These are phyloP conservation scores for Papilio helenus DNA, from an alignment of 1,140 invertebrate species.

Conservation along the genomic window DNA sequence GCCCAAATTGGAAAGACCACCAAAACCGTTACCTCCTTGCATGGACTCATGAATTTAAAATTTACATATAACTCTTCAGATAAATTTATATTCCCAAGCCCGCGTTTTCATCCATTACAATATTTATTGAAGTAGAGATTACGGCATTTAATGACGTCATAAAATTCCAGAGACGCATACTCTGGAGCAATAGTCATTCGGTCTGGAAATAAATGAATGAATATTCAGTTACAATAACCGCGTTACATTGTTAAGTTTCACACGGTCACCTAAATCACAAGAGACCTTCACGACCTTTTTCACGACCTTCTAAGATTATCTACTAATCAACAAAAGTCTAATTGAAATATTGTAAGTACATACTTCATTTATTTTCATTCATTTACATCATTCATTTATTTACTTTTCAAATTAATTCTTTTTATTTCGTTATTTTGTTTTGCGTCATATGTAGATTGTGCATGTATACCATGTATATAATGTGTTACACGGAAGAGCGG, in stretches of 20 bases:
- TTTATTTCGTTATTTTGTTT: no score
- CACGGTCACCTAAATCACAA: background rate
- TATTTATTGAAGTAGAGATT: slow-evolving; percentile 1
- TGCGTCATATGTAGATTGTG: no score
- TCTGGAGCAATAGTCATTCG: background rate
- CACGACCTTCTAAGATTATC: background rate
- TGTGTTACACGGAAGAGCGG: no score
- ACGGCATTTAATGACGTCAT: slow-evolving; percentile 8
- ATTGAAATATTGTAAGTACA: no score
- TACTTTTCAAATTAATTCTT: no score
- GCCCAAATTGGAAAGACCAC: background rate
- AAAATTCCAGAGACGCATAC: slow-evolving; percentile 7
- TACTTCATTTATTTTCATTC: no score
- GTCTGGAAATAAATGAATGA: background rate
- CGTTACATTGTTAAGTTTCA: background rate
- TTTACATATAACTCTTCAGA: background rate
- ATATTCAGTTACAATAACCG: background rate
- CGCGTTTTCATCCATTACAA: background rate
- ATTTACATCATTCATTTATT: no score
- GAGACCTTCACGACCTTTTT: background rate
- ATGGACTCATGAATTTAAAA: background rate
- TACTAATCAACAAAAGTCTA: background rate
- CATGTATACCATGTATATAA: no score
- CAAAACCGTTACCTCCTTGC: background rate
- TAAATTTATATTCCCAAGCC: background rate